phyloP scores from a whole-genome alignment of 2,888 invertebrate species.

The Drosophila tanythrix region DNA sequence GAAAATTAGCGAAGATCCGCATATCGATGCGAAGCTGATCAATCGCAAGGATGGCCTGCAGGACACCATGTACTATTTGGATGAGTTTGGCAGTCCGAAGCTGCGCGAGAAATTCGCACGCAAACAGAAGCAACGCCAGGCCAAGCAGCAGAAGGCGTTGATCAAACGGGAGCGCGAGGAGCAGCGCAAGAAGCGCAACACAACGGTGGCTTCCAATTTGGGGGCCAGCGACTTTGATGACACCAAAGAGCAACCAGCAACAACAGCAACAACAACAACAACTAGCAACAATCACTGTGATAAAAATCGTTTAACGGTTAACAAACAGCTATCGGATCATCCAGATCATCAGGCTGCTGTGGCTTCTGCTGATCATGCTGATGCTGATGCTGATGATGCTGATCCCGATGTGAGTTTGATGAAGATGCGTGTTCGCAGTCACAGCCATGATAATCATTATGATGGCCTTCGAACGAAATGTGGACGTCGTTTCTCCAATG shows the following conservation, averaged over 20 bases:
- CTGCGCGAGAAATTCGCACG: constrained; percentile 83
- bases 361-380: constrained; percentile 12
- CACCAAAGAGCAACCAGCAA: constrained; percentile 43
- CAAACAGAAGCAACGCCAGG: constrained; percentile 81
- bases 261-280: constrained; percentile 6
- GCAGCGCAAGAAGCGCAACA: constrained; percentile 75
- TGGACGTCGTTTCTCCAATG: constrained; percentile 41
- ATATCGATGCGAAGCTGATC: constrained; percentile 83
- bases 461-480: constrained; percentile 25
- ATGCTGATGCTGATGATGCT: constrained; percentile 15
- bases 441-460: constrained; percentile 69
- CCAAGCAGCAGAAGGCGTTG: constrained; percentile 77
- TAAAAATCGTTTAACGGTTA: constrained; percentile 57
- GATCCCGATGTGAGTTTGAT: constrained; percentile 28
- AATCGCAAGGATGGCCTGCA: constrained; percentile 84
- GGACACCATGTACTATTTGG: constrained; percentile 84
- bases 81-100: constrained; percentile 85
- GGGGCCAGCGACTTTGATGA: constrained; percentile 59
- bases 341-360: constrained; percentile 11
- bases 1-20: constrained; percentile 81
- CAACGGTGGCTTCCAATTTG: constrained; percentile 69
- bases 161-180: constrained; percentile 71
- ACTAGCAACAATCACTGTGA: constrained; percentile 53
- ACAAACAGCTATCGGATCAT: constrained; percentile 51
- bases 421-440: constrained; percentile 63